These are phyloP conservation scores for Sycophila sp. DNA, from an alignment of 1,140 invertebrate species.

Conservation along the genomic window DNA sequence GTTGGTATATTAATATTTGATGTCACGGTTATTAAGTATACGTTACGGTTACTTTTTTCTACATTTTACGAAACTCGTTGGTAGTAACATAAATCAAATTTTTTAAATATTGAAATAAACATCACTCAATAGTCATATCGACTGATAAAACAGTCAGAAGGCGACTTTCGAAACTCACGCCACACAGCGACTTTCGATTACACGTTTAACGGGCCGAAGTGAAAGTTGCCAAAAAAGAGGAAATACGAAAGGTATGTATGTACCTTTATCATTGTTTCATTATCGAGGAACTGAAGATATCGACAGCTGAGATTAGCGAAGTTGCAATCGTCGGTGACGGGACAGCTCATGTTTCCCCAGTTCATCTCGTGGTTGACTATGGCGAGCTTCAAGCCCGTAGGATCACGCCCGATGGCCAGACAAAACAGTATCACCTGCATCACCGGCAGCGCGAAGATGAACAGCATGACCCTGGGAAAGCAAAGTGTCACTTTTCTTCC, in stretches of 20 bases:
- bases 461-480: conserved; percentile 81
- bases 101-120: too few species aligned
- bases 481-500: not conserved
- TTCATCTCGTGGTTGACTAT: conserved; percentile 86
- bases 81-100: too few species aligned
- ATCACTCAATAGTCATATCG: too few species aligned
- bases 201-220: too few species aligned
- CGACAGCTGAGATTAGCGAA: conserved; percentile 80
- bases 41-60: too few species aligned
- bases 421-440: conserved; percentile 97
- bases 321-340: conserved; percentile 70
- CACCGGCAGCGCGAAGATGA: conserved; percentile 91
- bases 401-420: conserved; percentile 91
- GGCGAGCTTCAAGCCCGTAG: conserved; percentile 83
- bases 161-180: too few species aligned
- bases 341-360: conserved; percentile 66
- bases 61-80: too few species aligned
- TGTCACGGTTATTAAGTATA: too few species aligned
- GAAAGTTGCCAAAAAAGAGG: too few species aligned
- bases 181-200: too few species aligned
- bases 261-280: conserved; percentile 71
- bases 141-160: too few species aligned
- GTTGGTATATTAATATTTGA: too few species aligned
- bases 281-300: conserved; percentile 76
- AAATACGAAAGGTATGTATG: conserved; percentile 9